Base-by-base conservation (phyloP, 2,888 invertebrate species). In the Hypselothyrea guttata region DNA sequence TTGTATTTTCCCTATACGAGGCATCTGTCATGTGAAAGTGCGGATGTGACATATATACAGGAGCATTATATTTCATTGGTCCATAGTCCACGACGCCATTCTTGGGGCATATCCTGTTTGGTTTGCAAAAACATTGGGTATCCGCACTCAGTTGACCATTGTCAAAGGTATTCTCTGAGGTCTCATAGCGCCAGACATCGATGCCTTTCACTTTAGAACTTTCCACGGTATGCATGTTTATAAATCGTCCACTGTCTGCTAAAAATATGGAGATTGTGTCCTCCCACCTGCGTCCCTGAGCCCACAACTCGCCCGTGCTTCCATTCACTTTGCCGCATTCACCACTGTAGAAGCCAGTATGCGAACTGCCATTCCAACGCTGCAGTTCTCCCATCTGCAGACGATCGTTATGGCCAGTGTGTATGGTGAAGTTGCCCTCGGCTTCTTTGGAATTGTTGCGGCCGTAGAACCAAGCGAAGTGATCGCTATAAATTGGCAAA, bases 401-500 rank as follows among this genome's bases (percentile, higher is more conserved):
- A 46, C 95, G 91, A 83, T 94, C 92, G 0, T 89, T 87, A 0
- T 89, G 90, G 0, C 97, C 97, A 0, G 95, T 95, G 70, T 93
- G 92, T 91, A 97, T 94, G 38, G 93, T 94, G 81, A 94, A 95
- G 0, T 92, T 90, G 0, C 96, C 96, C 86, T 96, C 96, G 81
- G 91, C 95, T 0, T 91, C 91, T 31, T 91, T 89, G 0, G 95
- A 94, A 34, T 91, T 92, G 87, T 97, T 97, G 66, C 96, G 92
- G 93, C 94, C 89, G 27, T 89, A 90, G 87, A 97, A 96, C 94
- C 97, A 96, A 4, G 94, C 97, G 88, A 97, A 97, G 79, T 92
- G 93, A 51, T 93, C 93, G 73, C 91, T 93, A 0, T 94, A 94
- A 57, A 95, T 90, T 0, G 89, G 73, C 1, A 87, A 7, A 4